Base-by-base conservation (phyloP, 2,113 vertebrate genomes). In the Pampusana beccarii region DNA sequence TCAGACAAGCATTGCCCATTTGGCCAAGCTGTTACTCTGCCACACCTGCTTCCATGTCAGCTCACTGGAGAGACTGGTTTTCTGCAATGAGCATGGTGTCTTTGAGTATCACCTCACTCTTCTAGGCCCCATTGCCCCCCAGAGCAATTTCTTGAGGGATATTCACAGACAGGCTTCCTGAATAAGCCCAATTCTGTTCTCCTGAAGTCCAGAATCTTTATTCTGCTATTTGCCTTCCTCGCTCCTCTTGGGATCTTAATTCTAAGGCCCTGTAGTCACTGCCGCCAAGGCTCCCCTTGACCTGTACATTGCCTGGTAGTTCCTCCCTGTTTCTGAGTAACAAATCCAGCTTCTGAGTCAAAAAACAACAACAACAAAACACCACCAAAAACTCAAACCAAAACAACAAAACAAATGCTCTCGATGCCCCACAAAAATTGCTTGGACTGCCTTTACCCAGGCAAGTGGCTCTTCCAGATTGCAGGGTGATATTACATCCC, bases 81-180 rank as follows among this genome's bases (percentile, higher is more conserved):
- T 65, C n/a, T 38, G 36, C 50, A 25, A 23, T 20, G 5, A 82
- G 25, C 44, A 36, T 3, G 6, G 7, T 36, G 36, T n/a, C 36
- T 72, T 60, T 13, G 14, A 72, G 2, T n/a, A 80, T 28, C 58
- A 84, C 5, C 3, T 13, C 29, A 38, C 23, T 16, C 16, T 60
- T 20, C 25, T 9, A 16, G 44, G 18, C 29, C 67, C 53, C 6
- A 2, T 1, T 10, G 1, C 5, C 8, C 6, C 9, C 9, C 26
- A 38, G 4, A 0, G 4, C 38, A 51, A 14, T 48, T n/a, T 71
- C 33, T 67, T 34, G 21, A 70, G 21, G n/a, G 5, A 10, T 48
- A 28, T 6, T 38, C 23, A 74, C 53, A 75, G 44, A 19, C 25
- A 18, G 16, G 17, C 58, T 90, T 73, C 73, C 40, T 33, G 11